These are phyloP conservation scores for Sesamia nonagrioides DNA, from an alignment of 1,140 invertebrate genomes.

Conservation along the genomic window DNA sequence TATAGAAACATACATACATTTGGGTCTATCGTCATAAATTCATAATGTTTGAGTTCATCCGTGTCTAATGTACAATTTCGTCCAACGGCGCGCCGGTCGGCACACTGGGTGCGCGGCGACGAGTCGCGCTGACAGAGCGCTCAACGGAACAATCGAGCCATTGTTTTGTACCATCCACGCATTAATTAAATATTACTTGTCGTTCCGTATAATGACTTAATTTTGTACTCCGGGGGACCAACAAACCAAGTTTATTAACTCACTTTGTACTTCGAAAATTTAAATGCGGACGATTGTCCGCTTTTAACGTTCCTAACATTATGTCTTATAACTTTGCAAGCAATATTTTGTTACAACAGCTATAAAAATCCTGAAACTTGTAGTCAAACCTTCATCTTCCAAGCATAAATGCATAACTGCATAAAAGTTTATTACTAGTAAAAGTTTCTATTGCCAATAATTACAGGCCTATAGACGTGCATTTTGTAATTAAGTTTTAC, in stretches of 20 bases:
- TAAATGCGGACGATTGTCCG: slow-evolving; percentile 33
- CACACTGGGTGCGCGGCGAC: slow-evolving; percentile 46
- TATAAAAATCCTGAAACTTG: slow-evolving; percentile 48
- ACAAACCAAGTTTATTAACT: slow-evolving; percentile 45
- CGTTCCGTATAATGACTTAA: slow-evolving; percentile 65
- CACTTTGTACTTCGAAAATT: slow-evolving; percentile 43
- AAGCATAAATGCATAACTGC: slow-evolving; percentile 50
- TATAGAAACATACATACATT: slow-evolving; percentile 9
- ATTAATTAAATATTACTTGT: slow-evolving; percentile 67
- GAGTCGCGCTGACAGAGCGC: slow-evolving; percentile 51
- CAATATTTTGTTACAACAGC: slow-evolving; percentile 47
- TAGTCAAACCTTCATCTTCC: slow-evolving; percentile 37
- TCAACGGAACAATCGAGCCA: slow-evolving; percentile 63
- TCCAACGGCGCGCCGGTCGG: background rate
- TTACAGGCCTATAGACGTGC: slow-evolving; percentile 33
- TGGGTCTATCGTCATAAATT: background rate
- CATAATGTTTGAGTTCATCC: slow-evolving; percentile 28
- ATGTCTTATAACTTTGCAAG: slow-evolving; percentile 38
- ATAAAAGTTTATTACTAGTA: slow-evolving; percentile 58
- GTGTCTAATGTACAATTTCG: slow-evolving; percentile 41
- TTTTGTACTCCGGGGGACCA: slow-evolving; percentile 49
- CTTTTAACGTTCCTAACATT: slow-evolving; percentile 38
- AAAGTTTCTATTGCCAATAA: slow-evolving; percentile 55
- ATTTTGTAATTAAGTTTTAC: slow-evolving; percentile 43
- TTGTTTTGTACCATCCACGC: slow-evolving; percentile 65